These are phyloP conservation scores for Agonopterix arenella DNA, from an alignment of 2,888 invertebrate genomes.

Conservation along the genomic window DNA sequence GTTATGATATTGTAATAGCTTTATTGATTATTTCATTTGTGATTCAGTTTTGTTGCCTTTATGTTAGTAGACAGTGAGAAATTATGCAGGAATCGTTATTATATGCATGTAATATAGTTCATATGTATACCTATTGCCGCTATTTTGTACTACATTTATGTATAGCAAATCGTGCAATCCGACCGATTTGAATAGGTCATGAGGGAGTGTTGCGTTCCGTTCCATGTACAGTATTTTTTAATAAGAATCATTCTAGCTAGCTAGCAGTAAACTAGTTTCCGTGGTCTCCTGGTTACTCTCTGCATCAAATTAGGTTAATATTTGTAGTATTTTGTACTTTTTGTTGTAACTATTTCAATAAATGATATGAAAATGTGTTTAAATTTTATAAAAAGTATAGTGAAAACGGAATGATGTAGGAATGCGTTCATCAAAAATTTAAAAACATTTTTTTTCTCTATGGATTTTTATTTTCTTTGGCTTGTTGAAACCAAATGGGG, in stretches of 20 bases:
- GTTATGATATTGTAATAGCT: slow-evolving; percentile 20
- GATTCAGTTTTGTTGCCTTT: slow-evolving; percentile 16
- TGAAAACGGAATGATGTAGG: too few species aligned
- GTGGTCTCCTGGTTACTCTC: too few species aligned
- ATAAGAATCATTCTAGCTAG: neutral
- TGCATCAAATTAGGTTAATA: too few species aligned
- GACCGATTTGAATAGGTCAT: slow-evolving; percentile 42
- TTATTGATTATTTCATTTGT: slow-evolving; percentile 7
- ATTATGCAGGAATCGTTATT: slow-evolving; percentile 40
- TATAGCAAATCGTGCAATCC: slow-evolving; percentile 46
- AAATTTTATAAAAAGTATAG: too few species aligned
- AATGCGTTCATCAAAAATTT: neutral
- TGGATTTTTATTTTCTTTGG: slow-evolving; percentile 47
- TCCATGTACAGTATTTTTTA: slow-evolving; percentile 9
- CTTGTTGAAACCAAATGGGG: slow-evolving; percentile 5
- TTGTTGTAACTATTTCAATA: too few species aligned
- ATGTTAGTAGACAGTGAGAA: slow-evolving; percentile 25
- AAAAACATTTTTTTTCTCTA: slow-evolving; percentile 43
- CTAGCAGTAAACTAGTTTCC: too few species aligned
- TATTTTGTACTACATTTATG: slow-evolving; percentile 57
- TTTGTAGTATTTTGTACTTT: too few species aligned
- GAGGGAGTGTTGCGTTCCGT: slow-evolving; percentile 43
- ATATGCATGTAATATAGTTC: slow-evolving; percentile 31
- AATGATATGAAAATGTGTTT: too few species aligned
- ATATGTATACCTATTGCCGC: slow-evolving; percentile 66